Conservation (phyloP, 37 sponge, comb jelly and placozoan species). For the Amphimedon queenslandica region DNA sequence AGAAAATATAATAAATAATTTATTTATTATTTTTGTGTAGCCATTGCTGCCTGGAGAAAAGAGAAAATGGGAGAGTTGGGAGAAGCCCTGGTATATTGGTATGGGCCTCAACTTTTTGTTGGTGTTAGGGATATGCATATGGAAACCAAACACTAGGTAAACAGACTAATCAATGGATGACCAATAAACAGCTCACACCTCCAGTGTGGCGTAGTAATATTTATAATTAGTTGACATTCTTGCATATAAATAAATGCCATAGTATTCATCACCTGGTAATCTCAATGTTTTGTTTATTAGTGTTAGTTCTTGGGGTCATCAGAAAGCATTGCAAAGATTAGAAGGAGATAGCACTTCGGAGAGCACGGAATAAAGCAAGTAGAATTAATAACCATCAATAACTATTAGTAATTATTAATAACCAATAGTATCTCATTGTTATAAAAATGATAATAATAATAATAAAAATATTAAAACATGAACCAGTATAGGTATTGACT, state of each 20-base stretch:
- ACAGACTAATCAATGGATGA: no score
- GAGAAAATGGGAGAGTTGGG: slow-evolving; percentile 66
- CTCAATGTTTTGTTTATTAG: slow-evolving; percentile 18
- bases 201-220: no score
- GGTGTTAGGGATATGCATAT: slow-evolving; percentile 6
- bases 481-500: not conserved
- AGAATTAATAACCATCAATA: not conserved
- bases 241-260: no score
- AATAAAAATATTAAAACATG: not conserved
- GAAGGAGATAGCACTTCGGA: not conserved
- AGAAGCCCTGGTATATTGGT: slow-evolving; percentile 53
- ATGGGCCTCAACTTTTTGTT: slow-evolving; percentile 56
- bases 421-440: not conserved
- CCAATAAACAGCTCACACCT: no score
- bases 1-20: not conserved
- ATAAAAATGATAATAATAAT: not conserved
- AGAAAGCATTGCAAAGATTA: slow-evolving; percentile 45
- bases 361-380: not conserved
- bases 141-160: slow-evolving; percentile 70
- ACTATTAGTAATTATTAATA: not conserved
- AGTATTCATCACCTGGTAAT: no score
- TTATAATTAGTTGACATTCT: no score
- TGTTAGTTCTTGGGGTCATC: slow-evolving; percentile 36
- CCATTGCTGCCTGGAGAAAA: slow-evolving; percentile 73
- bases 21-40: slow-evolving; percentile 20